These are phyloP conservation scores for Drosophila meridionalis DNA, from an alignment of 2,888 invertebrate genomes.

Conservation along the genomic window DNA sequence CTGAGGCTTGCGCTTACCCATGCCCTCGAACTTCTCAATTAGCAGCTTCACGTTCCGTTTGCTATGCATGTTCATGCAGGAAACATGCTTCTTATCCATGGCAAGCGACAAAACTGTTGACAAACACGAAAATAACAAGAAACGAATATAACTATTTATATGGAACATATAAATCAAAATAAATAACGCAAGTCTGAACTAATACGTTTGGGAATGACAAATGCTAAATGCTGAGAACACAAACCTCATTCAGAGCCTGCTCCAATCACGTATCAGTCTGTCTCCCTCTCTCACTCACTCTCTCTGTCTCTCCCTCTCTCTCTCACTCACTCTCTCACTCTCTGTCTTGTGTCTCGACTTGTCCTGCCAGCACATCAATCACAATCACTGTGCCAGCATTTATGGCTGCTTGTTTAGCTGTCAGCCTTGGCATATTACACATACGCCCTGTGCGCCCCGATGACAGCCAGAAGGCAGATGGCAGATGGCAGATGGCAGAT, in stretches of 20 bases:
- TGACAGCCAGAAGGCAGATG: slow-evolving; percentile 26
- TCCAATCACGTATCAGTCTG: neutral
- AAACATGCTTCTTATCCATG: slow-evolving; percentile 12
- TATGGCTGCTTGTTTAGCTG: slow-evolving; percentile 54
- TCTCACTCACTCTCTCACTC: neutral
- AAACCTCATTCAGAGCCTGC: slow-evolving; percentile 24
- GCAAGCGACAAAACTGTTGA: neutral
- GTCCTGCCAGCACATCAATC: slow-evolving; percentile 48
- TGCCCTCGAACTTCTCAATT: slow-evolving; percentile 26
- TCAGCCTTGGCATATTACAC: slow-evolving; percentile 54
- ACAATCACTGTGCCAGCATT: slow-evolving; percentile 50
- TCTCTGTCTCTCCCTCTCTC: neutral
- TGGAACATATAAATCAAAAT: neutral
- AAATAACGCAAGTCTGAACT: neutral
- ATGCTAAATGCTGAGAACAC: neutral
- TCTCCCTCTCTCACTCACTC: neutral
- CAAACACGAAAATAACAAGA: neutral
- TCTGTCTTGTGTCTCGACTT: slow-evolving; percentile 4
- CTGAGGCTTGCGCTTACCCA: neutral
- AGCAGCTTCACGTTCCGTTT: slow-evolving; percentile 14
- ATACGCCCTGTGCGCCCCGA: slow-evolving; percentile 37
- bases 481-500: neutral
- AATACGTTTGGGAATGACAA: neutral
- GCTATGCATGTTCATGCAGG: neutral
- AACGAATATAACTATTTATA: neutral